Percentiles rank a stretch among this genome's conserved stretches.
These are phyloP conservation scores for Nyctibius bracteatus DNA, from an alignment of 2,113 vertebrate species.

Conservation along the genomic window DNA sequence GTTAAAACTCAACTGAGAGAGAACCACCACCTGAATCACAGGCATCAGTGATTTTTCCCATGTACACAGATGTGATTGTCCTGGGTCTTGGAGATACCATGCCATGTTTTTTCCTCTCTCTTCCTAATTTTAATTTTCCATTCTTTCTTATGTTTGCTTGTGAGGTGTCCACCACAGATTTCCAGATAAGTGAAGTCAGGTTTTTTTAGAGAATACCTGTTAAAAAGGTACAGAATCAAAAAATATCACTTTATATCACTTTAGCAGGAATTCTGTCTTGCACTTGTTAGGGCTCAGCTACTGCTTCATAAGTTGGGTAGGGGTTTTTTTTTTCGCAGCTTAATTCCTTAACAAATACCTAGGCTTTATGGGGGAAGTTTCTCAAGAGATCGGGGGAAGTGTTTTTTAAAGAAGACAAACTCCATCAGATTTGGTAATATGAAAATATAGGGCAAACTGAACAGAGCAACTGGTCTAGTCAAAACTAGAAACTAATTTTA, in stretches of 20 bases:
- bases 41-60: neutral
- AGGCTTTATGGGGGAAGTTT: neutral
- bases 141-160: neutral
- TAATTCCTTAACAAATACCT: neutral
- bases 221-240: neutral
- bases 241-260: neutral
- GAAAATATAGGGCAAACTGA: neutral
- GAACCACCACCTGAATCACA: neutral
- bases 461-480: neutral
- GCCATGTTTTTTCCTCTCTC: neutral
- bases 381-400: neutral
- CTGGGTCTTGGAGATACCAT: neutral
- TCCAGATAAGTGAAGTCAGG: neutral
- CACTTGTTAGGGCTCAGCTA: neutral
- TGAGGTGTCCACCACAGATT: neutral
- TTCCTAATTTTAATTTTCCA: neutral
- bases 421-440: neutral
- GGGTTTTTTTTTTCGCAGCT: neutral
- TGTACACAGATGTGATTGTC: neutral
- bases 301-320: neutral
- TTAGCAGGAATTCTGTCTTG: neutral
- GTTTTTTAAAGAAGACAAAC: neutral
- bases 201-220: neutral
- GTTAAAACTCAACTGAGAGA: neutral
- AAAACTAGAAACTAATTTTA: neutral